phyloP scores from a whole-genome alignment of 2,113 vertebrate genomes.

The Caloenas nicobarica region DNA sequence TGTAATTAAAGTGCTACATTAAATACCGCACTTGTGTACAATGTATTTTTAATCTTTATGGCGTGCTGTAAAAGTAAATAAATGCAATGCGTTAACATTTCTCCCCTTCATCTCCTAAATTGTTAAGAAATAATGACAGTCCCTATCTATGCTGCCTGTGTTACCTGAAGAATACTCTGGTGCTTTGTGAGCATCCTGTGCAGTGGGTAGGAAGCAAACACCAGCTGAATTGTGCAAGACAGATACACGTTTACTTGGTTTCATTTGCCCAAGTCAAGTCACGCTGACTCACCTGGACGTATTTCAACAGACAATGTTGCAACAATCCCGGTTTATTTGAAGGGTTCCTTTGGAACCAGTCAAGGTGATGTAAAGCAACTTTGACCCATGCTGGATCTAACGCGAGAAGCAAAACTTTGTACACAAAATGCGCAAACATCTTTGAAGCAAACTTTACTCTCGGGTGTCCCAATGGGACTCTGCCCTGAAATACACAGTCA shows the following conservation, averaged over 20 bases:
- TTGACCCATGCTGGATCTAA: neutral
- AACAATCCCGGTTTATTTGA: neutral
- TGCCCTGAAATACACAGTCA: neutral
- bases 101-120: constrained; percentile 65
- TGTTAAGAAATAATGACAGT: constrained; percentile 55
- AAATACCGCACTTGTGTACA: constrained; percentile 79
- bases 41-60: constrained; percentile 86
- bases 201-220: constrained; percentile 13
- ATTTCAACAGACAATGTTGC: constrained; percentile 2
- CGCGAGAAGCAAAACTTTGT: neutral
- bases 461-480: neutral
- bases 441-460: neutral
- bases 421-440: neutral
- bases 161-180: constrained; percentile 28
- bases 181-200: neutral
- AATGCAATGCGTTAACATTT: constrained; percentile 70
- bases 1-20: constrained; percentile 81
- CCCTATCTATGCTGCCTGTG: neutral
- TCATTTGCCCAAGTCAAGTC: neutral
- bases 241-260: neutral
- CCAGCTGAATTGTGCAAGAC: neutral
- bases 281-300: neutral
- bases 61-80: constrained; percentile 81
- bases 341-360: neutral
- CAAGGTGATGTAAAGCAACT: neutral